Conservation (phyloP, 2,113 vertebrate species). For the Vidua macroura region DNA sequence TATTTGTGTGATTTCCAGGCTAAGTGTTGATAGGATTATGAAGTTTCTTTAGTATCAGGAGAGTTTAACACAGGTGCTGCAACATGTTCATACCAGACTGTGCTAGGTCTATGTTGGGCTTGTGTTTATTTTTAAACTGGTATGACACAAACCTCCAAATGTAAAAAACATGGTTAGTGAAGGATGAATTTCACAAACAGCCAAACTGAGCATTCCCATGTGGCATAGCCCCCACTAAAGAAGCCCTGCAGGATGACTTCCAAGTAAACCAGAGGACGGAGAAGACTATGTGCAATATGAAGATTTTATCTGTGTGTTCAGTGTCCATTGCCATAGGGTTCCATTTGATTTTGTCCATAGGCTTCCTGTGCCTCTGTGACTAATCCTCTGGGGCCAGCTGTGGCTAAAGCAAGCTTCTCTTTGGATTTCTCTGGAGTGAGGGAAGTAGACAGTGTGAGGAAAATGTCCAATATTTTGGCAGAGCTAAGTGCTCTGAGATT, state of each 20-base stretch:
- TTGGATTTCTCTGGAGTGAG: background rate
- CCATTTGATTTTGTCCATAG: background rate
- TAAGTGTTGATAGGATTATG: background rate
- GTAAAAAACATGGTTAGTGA: background rate
- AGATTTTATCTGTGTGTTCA: background rate
- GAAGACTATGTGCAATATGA: rapidly evolving
- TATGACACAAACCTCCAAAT: background rate
- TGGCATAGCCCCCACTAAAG: background rate
- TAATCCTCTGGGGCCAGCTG: background rate
- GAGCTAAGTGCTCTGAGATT: background rate
- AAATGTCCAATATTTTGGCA: background rate
- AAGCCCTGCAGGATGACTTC: background rate
- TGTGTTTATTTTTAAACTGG: background rate
- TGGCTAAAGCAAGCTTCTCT: background rate
- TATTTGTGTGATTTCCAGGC: background rate
- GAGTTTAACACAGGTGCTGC: background rate
- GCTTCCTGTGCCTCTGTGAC: background rate
- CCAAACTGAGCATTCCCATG: background rate
- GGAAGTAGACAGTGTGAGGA: background rate
- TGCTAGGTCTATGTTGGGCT: background rate
- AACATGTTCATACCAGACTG: background rate
- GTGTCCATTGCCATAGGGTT: background rate
- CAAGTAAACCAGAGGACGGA: background rate
- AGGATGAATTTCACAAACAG: background rate
- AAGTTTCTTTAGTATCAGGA: rapidly evolving